Base-by-base conservation (phyloP, 64 coral and sea anemone genomes). In the Acropora yongei region DNA sequence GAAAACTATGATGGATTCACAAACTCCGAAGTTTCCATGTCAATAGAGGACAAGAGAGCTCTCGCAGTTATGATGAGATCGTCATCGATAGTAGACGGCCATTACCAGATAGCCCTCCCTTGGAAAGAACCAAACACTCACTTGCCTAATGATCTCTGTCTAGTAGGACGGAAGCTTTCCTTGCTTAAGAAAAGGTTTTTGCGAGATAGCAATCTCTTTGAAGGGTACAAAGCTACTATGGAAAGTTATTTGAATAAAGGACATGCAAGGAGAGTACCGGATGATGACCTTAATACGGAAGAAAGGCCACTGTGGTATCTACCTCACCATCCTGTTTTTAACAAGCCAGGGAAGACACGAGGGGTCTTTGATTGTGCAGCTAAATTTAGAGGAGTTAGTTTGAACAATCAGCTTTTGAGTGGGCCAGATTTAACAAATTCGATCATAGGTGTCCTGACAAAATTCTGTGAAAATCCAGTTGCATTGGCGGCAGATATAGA, bases 61-160 rank as follows among this genome's bases (percentile, higher is more conserved):
- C 53, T 79, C 39, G 77, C 49, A 43, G 75, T 80, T 11, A 87
- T 91, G 80, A 74, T 90, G 39, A 39, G 87, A 44, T 86, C 82
- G 1, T 63, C 85, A 45, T 44, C 86, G 65, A 76, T 87, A 47
- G 75, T 71, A 57, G 65, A 95, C 30, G 93, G 93, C 14, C 88
- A 95, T 77, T 95, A 87, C 74, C 74, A 90, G 80, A 30, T 95
- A 6, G 93, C 80, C 8, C 65, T 95, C 39, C 88, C 93, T 3
- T 95, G 93, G 93, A 78, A 48, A 46, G 20, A 95, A 9, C 45
- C 83, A 40, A 51, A 44, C 49, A 45, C 77, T 50, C 6, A 80
- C 49, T 72, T 87, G 78, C 88, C 88, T 42, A 47, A 87, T 46
- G 80, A 95, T 57, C 72, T 80, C 3, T 42, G 47, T 13, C 79